These are phyloP conservation scores for Chloromyia formosa DNA, from an alignment of 2,888 invertebrate genomes.

Conservation along the genomic window DNA sequence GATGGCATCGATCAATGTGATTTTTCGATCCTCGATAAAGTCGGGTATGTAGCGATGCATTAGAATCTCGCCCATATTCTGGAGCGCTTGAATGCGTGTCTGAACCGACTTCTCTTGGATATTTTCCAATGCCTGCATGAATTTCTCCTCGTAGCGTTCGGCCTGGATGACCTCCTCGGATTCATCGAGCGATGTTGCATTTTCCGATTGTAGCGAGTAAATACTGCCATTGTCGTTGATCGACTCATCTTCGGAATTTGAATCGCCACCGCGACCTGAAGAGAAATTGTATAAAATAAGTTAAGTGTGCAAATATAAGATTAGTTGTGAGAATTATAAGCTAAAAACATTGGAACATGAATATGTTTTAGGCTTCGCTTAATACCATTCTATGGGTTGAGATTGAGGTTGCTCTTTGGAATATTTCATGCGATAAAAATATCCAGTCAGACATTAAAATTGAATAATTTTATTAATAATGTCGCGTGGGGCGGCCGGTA, in stretches of 20 bases:
- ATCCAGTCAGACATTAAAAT: background rate
- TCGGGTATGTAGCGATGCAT: constrained; percentile 81
- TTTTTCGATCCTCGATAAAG: constrained; percentile 78
- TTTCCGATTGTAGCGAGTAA: constrained; percentile 81
- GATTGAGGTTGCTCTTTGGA: no score
- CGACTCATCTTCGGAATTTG: constrained; percentile 82
- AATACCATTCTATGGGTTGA: no score
- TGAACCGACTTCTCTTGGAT: constrained; percentile 89
- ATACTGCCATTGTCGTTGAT: constrained; percentile 82
- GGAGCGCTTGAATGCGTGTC: constrained; percentile 78
- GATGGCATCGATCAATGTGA: constrained; percentile 83
- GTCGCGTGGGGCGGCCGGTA: no score
- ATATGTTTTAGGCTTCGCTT: no score
- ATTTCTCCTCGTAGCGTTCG: constrained; percentile 84
- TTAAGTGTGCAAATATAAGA: no score
- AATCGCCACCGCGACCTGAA: constrained; percentile 66
- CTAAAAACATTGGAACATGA: no score
- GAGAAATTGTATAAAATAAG: no score
- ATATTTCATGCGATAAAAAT: background rate
- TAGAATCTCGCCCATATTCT: constrained; percentile 76
- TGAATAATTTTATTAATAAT: no score
- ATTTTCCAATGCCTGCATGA: constrained; percentile 86
- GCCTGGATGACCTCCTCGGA: constrained; percentile 70
- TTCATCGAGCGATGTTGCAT: constrained; percentile 67
- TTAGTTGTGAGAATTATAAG: no score